Conservation (phyloP, 35 echinoderm and acorn worm species). For the Eucidaris tribuloides region DNA sequence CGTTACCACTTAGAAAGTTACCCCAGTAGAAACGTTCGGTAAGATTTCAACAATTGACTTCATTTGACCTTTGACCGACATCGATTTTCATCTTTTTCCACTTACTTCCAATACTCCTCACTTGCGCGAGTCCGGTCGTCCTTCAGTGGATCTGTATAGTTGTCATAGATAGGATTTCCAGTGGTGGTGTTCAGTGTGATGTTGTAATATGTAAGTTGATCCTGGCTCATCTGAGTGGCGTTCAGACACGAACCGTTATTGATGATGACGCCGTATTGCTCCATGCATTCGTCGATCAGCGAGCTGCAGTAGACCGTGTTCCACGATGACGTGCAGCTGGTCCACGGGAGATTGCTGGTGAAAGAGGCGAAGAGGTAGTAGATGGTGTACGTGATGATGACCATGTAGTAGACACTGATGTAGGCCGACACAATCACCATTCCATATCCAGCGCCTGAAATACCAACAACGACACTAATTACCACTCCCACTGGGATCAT, state of each 20-base stretch:
- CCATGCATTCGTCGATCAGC: constrained; percentile 14
- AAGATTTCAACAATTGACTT: too few species aligned
- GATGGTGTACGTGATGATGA: constrained; percentile 75
- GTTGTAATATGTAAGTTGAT: constrained; percentile 14
- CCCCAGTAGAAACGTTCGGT: too few species aligned
- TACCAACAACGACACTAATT: too few species aligned
- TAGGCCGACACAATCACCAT: constrained; percentile 56
- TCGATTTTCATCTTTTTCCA: too few species aligned
- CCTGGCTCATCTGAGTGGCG: neutral
- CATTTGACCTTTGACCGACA: too few species aligned
- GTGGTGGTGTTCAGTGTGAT: neutral
- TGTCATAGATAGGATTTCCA: constrained; percentile 11
- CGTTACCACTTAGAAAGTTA: too few species aligned
- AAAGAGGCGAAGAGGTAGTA: constrained; percentile 63
- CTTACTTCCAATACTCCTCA: constrained; percentile 88
- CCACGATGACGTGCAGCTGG: constrained; percentile 36
- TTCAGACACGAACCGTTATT: constrained; percentile 31
- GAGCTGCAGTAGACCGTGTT: constrained; percentile 51
- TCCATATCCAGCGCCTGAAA: constrained; percentile 74
- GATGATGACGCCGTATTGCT: constrained; percentile 26
- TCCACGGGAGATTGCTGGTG: constrained; percentile 35
- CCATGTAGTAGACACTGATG: constrained; percentile 74
- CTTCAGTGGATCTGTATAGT: constrained; percentile 35
- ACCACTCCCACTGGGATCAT: too few species aligned
- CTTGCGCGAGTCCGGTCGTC: constrained; percentile 3